Conservation (phyloP, 2,113 vertebrate genomes). For the Sapajus apella region DNA sequence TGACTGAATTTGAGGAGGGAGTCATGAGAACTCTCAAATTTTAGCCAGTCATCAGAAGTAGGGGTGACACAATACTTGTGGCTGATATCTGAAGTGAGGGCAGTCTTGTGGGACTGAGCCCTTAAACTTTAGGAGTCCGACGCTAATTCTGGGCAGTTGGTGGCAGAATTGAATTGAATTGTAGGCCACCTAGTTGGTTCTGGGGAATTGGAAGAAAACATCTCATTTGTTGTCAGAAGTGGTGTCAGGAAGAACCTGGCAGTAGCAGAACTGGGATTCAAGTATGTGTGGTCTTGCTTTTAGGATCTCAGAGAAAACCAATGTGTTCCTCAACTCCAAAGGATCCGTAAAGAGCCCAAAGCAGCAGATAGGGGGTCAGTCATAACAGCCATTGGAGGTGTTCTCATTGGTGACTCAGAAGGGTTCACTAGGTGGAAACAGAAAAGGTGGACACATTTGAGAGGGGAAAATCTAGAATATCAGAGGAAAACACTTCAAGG, state of each 20-base stretch:
- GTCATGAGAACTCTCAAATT: too few species aligned
- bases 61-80: fast-evolving
- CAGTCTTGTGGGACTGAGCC: not conserved
- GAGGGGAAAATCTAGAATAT: not conserved
- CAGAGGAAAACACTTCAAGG: not conserved
- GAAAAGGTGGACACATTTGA: not conserved
- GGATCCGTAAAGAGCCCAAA: not conserved
- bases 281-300: not conserved
- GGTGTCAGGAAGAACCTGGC: not conserved
- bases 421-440: not conserved
- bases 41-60: not conserved
- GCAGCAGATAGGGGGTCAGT: not conserved
- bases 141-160: too few species aligned
- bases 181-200: not conserved
- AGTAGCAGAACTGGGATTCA: not conserved
- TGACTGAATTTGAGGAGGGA: not conserved
- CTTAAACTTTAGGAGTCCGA: not conserved
- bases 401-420: not conserved
- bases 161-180: not conserved
- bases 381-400: not conserved
- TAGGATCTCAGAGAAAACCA: not conserved
- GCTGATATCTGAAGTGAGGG: not conserved
- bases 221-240: not conserved
- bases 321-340: not conserved
- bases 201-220: not conserved